Evolutionary conservation across 23 tunicate genomes (phyloP).

Genomic region (Oikopleura dioica): DNA sequence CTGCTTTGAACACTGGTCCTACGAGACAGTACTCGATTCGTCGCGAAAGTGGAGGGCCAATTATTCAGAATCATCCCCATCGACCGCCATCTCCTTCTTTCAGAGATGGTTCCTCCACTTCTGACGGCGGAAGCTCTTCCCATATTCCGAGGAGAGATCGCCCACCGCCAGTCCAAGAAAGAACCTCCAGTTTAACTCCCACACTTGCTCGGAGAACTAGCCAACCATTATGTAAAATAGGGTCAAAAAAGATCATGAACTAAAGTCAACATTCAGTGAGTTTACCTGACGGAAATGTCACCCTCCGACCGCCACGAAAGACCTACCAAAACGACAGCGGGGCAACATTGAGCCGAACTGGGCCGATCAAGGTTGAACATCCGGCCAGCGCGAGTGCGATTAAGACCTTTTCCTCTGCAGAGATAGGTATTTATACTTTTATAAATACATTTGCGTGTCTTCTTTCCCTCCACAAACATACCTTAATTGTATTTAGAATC

Average conservation of each 20-base stretch:
- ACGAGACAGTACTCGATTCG: background rate
- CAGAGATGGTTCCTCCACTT: background rate
- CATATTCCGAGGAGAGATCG: background rate
- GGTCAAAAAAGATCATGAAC: background rate
- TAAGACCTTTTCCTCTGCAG: background rate
- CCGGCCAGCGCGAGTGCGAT: background rate
- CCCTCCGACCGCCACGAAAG: background rate
- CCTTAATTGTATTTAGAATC: background rate
- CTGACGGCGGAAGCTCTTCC: background rate
- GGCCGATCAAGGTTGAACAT: background rate
- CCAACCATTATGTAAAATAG: background rate
- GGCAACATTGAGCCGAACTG: too few relatives aligned
- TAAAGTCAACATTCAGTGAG: background rate
- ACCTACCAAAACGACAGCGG: background rate
- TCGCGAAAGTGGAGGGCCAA: background rate
- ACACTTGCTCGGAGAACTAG: background rate
- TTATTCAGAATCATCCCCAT: background rate
- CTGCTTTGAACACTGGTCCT: background rate
- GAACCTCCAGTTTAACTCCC: background rate
- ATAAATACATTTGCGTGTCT: background rate
- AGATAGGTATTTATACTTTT: background rate
- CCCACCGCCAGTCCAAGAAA: background rate
- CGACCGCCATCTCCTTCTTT: background rate
- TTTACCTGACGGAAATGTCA: background rate
- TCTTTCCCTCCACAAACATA: background rate